phyloP scores from a whole-genome alignment of 2,888 invertebrate genomes.

The Eremobia ochroleuca region DNA sequence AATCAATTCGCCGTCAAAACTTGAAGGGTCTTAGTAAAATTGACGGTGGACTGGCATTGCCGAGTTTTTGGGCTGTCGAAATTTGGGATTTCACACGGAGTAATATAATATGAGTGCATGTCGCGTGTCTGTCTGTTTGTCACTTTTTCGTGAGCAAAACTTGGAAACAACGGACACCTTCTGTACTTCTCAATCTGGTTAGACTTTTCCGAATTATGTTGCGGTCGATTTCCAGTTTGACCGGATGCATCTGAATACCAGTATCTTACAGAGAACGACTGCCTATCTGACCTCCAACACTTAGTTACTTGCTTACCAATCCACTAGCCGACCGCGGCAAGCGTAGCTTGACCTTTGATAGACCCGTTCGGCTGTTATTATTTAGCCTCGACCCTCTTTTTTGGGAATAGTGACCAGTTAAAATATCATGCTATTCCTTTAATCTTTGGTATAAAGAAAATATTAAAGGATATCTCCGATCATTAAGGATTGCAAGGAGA shows the following conservation, averaged over 20 bases:
- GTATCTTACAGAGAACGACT: background rate
- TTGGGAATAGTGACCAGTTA: background rate
- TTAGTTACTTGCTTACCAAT: background rate
- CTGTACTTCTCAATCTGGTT: background rate
- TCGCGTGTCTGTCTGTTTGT: conserved; percentile 34
- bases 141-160: conserved; percentile 11
- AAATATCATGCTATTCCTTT: background rate
- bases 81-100: conserved; percentile 30
- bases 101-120: conserved; percentile 11
- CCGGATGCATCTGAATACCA: background rate
- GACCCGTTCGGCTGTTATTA: background rate
- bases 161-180: conserved; percentile 1
- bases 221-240: background rate
- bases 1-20: background rate
- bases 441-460: background rate
- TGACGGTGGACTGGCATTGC: conserved; percentile 18
- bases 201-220: background rate
- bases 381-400: background rate
- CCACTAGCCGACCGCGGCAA: background rate
- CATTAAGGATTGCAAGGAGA: conserved; percentile 66
- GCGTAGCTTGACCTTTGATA: too few relatives aligned
- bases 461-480: conserved; percentile 69
- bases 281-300: background rate
- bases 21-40: conserved; percentile 38
- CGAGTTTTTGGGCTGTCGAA: conserved; percentile 38